phyloP scores from a whole-genome alignment of 1,140 invertebrate genomes.

The Drosophila ironensis region DNA sequence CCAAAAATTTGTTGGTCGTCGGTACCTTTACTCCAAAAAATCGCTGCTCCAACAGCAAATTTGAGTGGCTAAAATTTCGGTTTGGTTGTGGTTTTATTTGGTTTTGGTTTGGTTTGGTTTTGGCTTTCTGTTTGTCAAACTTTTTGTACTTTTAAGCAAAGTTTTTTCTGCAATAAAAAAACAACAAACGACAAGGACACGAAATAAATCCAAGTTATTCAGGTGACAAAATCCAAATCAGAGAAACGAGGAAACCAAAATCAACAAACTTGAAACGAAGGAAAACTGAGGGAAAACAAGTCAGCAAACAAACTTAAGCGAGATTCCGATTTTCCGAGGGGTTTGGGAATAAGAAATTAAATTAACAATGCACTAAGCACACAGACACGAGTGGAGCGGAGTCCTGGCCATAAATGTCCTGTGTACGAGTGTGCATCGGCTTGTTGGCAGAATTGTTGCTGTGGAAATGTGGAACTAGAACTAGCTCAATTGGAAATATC shows the following conservation, averaged over 20 bases:
- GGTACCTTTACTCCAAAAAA: conserved; percentile 61
- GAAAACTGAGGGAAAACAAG: too few relatives aligned
- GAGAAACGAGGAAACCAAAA: conserved; percentile 2
- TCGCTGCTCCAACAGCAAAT: conserved; percentile 24
- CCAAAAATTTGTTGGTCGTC: conserved; percentile 49
- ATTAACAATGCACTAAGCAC: conserved; percentile 39
- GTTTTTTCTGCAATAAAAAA: conserved; percentile 72
- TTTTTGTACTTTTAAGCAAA: conserved; percentile 75
- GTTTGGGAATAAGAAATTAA: conserved; percentile 41
- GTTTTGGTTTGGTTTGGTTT: conserved; percentile 8
- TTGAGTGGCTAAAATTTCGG: conserved; percentile 22
- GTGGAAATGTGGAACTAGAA: conserved; percentile 56
- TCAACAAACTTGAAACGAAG: conserved; percentile 10
- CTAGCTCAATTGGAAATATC: conserved; percentile 79
- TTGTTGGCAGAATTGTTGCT: conserved; percentile 18
- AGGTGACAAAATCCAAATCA: conserved; percentile 21
- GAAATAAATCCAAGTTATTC: conserved; percentile 67
- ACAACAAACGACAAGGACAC: conserved; percentile 72
- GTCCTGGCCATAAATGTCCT: conserved; percentile 11
- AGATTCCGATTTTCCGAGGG: conserved; percentile 16
- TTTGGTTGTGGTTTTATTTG: conserved; percentile 16
- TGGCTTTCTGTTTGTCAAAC: conserved; percentile 54
- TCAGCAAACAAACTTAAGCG: conserved; percentile 51
- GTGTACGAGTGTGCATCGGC: conserved; percentile 16
- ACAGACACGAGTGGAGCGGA: conserved; percentile 42